Conservation (phyloP, 2,113 vertebrate species). For the Phaethon lepturus region DNA sequence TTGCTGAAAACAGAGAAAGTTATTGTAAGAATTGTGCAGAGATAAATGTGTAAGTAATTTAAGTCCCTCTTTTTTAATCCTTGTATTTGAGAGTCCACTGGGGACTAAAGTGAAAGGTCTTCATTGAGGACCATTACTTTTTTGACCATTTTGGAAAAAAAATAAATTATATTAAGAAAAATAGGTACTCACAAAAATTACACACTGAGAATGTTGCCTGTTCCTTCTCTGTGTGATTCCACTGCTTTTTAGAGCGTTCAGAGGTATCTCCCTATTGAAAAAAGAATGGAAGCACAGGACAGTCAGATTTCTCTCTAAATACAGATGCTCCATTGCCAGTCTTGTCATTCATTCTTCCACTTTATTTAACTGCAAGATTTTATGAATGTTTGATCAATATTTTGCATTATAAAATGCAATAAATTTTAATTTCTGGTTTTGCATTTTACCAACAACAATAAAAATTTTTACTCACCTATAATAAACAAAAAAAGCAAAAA, state of each 20-base stretch:
- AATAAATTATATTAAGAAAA: neutral
- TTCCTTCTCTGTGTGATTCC: neutral
- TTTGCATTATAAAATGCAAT: neutral
- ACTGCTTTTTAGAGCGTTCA: neutral
- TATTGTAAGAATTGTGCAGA: neutral
- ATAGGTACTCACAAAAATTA: fast-evolving
- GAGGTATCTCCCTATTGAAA: neutral
- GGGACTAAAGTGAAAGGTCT: neutral
- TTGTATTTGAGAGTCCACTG: neutral
- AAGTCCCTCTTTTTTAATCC: neutral
- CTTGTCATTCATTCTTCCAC: neutral
- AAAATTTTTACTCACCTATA: neutral
- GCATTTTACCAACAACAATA: neutral
- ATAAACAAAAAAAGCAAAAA: neutral
- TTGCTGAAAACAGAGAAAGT: neutral
- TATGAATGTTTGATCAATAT: neutral
- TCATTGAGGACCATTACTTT: neutral
- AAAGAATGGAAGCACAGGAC: neutral
- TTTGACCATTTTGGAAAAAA: neutral
- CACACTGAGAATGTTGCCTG: neutral
- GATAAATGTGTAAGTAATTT: neutral
- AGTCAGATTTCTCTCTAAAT: neutral
- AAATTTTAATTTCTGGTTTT: neutral
- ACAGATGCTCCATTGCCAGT: neutral
- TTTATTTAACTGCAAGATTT: neutral